Base-by-base conservation (phyloP, 2,113 vertebrate genomes). In the Camarhynchus parvulus region DNA sequence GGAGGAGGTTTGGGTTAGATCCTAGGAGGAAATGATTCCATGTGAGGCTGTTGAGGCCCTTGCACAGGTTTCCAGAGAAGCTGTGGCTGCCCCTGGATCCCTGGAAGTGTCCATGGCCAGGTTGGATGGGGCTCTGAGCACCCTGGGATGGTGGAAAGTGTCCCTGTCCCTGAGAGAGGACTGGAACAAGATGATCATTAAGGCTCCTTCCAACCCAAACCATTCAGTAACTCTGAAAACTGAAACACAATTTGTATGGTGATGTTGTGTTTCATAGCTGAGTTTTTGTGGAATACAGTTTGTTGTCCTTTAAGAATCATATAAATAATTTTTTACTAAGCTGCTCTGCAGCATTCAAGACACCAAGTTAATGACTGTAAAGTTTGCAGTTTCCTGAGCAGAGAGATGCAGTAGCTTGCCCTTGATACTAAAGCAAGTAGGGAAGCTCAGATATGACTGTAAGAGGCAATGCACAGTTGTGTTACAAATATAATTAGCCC, bases 31-130 rank as follows among this genome's bases (percentile, higher is more conserved):
- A 73, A 55, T 27, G 14, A 23, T 53, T 37, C 27, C 17, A 14
- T 37, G 4, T 27, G 39, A 37, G 14, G 33, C 0, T 11, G 16
- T 0, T 2, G 25, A 31, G 27, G 10, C 5, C 39, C 3, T 7
- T 13, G 17, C 27, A 63, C 49, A 55, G 7, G 25, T 21, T 6
- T 5, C 7, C 39, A 53, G 68, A 39, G 81, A 11, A 46, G 27
- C 28, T 73, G 49, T 37, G 68, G 27, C 47, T 73, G 17, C 37
- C 5, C 17, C 39, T 58, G 53, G 31, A 5, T 31, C 16, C 33
- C 47, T 55, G 39, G 5, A 9, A 39, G 10, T 39, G 41, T 27
- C 2, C 41, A 46, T 11, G 23, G 33, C 21, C 49, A 19, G 41
- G 9, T 0, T 55, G 27, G n/a, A 55, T 3, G 3, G 33, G 39